phyloP scores from a whole-genome alignment of 2,888 invertebrate species.

The Parnassius mnemosyne region DNA sequence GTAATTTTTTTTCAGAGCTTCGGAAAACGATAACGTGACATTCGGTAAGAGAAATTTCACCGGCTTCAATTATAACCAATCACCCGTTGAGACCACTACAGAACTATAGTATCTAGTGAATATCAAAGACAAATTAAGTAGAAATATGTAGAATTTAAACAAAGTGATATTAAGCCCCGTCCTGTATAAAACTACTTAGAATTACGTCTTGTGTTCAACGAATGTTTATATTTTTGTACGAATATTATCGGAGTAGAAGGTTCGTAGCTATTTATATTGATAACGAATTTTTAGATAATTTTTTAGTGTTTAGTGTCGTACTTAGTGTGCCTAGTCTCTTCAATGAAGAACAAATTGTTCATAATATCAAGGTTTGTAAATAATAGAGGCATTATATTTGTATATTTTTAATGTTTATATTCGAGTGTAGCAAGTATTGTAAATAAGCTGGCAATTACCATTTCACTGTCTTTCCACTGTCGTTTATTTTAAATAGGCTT shows the following conservation, averaged over 20 bases:
- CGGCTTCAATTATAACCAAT: conserved; percentile 86
- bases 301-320: conserved; percentile 42
- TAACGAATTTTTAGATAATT: conserved; percentile 70
- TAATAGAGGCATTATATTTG: conserved; percentile 60
- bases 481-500: no score
- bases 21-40: conserved; percentile 91
- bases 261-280: conserved; percentile 50
- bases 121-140: conserved; percentile 27
- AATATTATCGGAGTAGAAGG: conserved; percentile 44
- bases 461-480: no score
- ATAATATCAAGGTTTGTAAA: conserved; percentile 56
- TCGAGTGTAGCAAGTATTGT: not conserved
- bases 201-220: conserved; percentile 66
- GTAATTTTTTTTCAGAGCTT: conserved; percentile 71
- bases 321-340: conserved; percentile 77
- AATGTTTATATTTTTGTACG: conserved; percentile 52
- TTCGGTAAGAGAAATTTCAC: conserved; percentile 92
- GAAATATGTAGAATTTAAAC: conserved; percentile 29
- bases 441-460: not conserved
- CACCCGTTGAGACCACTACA: conserved; percentile 93
- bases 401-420: conserved; percentile 30
- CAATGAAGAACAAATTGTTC: conserved; percentile 61
- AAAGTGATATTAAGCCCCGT: conserved; percentile 38
- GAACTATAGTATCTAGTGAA: conserved; percentile 82
- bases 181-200: conserved; percentile 29